These are phyloP conservation scores for Mythimna lalbum DNA, from an alignment of 2,888 invertebrate genomes.

Conservation along the genomic window DNA sequence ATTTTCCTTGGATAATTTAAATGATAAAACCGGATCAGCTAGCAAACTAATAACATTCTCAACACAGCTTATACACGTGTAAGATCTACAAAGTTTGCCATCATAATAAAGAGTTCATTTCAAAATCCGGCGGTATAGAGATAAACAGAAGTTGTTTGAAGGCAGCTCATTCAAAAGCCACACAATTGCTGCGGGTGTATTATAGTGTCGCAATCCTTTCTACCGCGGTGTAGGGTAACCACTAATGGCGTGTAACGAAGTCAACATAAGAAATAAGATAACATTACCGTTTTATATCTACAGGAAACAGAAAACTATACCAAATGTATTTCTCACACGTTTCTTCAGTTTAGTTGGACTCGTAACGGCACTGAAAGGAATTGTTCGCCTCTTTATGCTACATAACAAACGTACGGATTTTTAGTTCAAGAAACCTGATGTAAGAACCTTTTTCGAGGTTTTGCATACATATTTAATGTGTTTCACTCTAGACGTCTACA, in stretches of 20 bases:
- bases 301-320: slow-evolving; percentile 27
- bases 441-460: slow-evolving; percentile 20
- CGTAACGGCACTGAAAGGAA: slow-evolving; percentile 34
- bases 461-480: slow-evolving; percentile 41
- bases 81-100: background rate
- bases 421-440: slow-evolving; percentile 25
- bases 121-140: background rate
- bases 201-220: slow-evolving; percentile 54
- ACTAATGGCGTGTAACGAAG: slow-evolving; percentile 58
- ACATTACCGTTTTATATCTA: slow-evolving; percentile 34
- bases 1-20: no score
- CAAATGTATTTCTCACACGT: slow-evolving; percentile 40
- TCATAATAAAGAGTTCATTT: background rate
- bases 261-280: slow-evolving; percentile 57
- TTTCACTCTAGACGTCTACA: slow-evolving; percentile 3
- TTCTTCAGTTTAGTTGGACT: slow-evolving; percentile 22
- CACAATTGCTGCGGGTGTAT: slow-evolving; percentile 46
- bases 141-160: slow-evolving; percentile 25
- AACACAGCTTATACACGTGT: no score
- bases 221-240: slow-evolving; percentile 35
- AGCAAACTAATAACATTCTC: no score
- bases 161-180: slow-evolving; percentile 53
- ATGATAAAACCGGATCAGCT: no score
- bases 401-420: slow-evolving; percentile 53
- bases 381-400: slow-evolving; percentile 35